Evolutionary conservation across 2,797 vertebrate species (phyloP), one percentile per base, ranked within the genome.

Genomic region (Poeciliopsis infans): DNA sequence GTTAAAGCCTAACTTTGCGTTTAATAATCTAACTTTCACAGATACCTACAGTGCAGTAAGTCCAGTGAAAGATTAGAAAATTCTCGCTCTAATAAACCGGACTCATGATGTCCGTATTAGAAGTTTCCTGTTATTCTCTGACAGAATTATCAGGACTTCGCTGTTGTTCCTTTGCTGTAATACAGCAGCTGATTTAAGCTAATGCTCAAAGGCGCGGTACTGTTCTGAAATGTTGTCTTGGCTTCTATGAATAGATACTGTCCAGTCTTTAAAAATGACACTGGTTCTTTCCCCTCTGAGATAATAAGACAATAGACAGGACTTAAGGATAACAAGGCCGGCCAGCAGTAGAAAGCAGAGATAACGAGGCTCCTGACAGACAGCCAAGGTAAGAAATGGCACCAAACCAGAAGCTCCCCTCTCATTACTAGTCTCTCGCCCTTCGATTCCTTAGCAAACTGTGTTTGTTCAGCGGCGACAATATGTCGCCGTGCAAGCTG

Each of bases 281-380:
- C 81, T 18, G 78, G 83, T 82, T 87, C 81, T 78, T 83, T 74
- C 77, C 83, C 80, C 79, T 86, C 72, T 72, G 45, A 83, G 76
- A 86, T 90, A 93, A 93, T 92, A 87, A 93, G 89, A 91, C 92
- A 86, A 90, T 76, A 86, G 88, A 82, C 90, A 86, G 86, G 86
- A 89, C 75, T 88, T 88, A 80, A 81, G 86, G 89, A 89, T 93
- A 95, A 93, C 91, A 92, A 94, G 89, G 83, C 75, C 69, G 76
- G 80, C 77, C 87, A 74, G 83, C 79, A 59, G 90, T 75, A 79
- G 83, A 86, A 86, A 85, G 84, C 80, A 39, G 75, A 75, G 88
- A 93, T 95, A 95, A 95, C 80, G 88, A 94, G 93, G 85, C 68
- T 81, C 78, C 83, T 90, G 91, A 91, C 88, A 86, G 93, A 90